Percentiles rank a stretch among this genome's conserved stretches.
Conservation (phyloP, 2,797 vertebrate species). For the Myotis planiceps region DNA sequence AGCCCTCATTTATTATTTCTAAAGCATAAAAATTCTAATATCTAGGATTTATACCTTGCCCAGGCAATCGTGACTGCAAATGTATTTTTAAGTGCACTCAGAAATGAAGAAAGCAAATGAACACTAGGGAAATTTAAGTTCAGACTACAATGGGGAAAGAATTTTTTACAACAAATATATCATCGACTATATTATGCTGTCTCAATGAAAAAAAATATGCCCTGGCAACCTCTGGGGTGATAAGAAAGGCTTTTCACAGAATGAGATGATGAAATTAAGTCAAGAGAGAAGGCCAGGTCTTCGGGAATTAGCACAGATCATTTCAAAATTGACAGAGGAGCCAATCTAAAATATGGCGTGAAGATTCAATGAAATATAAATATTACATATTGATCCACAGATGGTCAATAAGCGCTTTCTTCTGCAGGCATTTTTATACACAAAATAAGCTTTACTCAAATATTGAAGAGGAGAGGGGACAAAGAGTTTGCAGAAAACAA, state of each 20-base stretch:
- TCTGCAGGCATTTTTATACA: slow-evolving; percentile 26
- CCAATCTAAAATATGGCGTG: background rate
- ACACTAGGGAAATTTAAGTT: slow-evolving; percentile 61
- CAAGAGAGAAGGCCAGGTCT: background rate
- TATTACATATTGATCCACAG: slow-evolving; percentile 35
- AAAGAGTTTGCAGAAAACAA: background rate
- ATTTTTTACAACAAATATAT: slow-evolving; percentile 68
- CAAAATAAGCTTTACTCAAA: slow-evolving; percentile 44
- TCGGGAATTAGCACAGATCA: slow-evolving; percentile 41
- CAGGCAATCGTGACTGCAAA: slow-evolving; percentile 75
- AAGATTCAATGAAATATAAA: slow-evolving; percentile 47
- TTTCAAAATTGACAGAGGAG: slow-evolving; percentile 16
- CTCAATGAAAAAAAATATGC: slow-evolving; percentile 52
- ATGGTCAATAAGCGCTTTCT: slow-evolving; percentile 1
- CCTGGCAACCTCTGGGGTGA: slow-evolving; percentile 60
- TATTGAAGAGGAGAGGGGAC: background rate
- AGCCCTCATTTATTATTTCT: slow-evolving; percentile 83
- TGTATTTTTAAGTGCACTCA: slow-evolving; percentile 78
- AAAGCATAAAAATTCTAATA: slow-evolving; percentile 83
- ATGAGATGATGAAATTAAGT: slow-evolving; percentile 62
- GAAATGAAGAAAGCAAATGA: slow-evolving; percentile 74
- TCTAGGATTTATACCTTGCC: slow-evolving; percentile 81
- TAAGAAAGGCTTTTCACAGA: slow-evolving; percentile 42
- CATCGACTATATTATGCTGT: slow-evolving; percentile 55
- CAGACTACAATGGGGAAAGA: slow-evolving; percentile 47